Evolutionary conservation across 2,797 vertebrate genomes (phyloP).

Genomic region (Myiotriccus ornatus): DNA sequence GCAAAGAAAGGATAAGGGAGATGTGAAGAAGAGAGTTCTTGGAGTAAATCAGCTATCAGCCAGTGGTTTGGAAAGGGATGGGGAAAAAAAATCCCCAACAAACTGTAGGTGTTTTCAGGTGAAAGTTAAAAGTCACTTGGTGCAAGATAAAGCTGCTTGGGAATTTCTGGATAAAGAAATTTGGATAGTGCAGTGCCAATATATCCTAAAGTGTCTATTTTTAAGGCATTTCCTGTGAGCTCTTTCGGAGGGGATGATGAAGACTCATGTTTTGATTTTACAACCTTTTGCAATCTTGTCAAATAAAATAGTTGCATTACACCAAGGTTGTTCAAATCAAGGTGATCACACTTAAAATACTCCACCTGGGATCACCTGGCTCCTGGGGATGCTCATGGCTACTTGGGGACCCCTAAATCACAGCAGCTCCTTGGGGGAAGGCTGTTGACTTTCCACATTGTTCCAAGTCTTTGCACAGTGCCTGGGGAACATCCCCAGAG

Average conservation of each 20-base stretch:
- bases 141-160: background rate
- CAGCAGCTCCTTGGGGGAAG: background rate
- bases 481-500: background rate
- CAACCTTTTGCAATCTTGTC: background rate
- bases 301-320: background rate
- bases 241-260: background rate
- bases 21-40: background rate
- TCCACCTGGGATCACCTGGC: background rate
- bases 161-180: background rate
- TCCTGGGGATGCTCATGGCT: background rate
- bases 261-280: background rate
- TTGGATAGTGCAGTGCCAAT: background rate
- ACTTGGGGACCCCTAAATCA: background rate
- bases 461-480: background rate
- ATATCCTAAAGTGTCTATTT: background rate
- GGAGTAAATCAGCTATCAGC: background rate
- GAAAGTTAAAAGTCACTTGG: background rate
- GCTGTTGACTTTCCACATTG: background rate
- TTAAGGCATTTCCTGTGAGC: background rate
- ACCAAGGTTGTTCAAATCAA: background rate
- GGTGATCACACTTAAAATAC: background rate
- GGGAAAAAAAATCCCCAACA: background rate
- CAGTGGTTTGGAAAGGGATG: background rate
- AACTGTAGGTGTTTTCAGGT: background rate
- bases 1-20: constrained; percentile 1